phyloP scores from a whole-genome alignment of 2,113 vertebrate genomes.

The Hydrolagus affinis region DNA sequence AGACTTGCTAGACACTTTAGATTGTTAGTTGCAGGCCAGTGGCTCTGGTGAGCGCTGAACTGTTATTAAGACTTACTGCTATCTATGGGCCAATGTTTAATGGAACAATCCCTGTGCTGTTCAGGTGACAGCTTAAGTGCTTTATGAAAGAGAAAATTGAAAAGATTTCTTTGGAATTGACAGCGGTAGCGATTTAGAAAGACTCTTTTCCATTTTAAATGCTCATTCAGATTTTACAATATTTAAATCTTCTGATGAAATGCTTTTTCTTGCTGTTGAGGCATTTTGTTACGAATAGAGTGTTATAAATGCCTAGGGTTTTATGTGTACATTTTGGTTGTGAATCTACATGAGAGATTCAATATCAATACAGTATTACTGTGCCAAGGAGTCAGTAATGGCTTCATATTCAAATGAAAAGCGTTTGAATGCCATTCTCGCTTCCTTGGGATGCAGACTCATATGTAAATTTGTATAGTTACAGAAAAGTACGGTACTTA shows the following conservation, averaged over 20 bases:
- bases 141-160: background rate
- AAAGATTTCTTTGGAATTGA: background rate
- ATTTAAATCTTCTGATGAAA: background rate
- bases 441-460: too few relatives aligned
- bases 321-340: too few relatives aligned
- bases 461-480: too few relatives aligned
- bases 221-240: background rate
- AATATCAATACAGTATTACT: too few relatives aligned
- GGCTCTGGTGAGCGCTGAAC: background rate
- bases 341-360: too few relatives aligned
- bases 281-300: too few relatives aligned
- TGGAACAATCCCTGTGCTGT: background rate
- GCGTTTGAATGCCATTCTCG: too few relatives aligned
- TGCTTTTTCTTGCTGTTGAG: background rate
- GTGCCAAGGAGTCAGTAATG: too few relatives aligned
- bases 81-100: background rate
- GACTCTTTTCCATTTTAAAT: background rate
- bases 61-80: slow-evolving; percentile 22
- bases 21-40: slow-evolving; percentile 21
- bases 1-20: background rate
- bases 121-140: background rate
- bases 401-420: too few relatives aligned
- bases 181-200: background rate
- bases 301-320: background rate
- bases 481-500: too few relatives aligned